Evolutionary conservation across 2,888 invertebrate genomes (phyloP).

Genomic region (Ptychoptera contaminata): DNA sequence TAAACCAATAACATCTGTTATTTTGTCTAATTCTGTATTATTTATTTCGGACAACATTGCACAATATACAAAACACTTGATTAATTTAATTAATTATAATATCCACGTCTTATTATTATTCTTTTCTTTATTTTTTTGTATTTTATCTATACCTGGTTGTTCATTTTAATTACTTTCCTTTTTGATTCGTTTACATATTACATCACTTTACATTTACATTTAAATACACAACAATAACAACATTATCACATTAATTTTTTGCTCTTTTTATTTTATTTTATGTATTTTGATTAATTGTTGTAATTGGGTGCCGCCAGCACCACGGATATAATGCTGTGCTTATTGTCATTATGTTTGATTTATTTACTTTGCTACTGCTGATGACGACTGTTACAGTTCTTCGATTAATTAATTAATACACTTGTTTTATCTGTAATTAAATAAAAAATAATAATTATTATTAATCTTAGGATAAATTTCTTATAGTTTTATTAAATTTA

Average conservation of each 20-base stretch:
- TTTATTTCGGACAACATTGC: slow-evolving; percentile 24
- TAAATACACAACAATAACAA: background rate
- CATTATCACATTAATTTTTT: too few species aligned
- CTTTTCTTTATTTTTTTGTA: background rate
- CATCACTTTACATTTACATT: background rate
- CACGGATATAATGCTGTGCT: background rate
- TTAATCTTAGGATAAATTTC: too few species aligned
- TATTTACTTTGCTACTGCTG: background rate
- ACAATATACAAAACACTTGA: background rate
- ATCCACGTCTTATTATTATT: too few species aligned
- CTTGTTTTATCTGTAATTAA: too few species aligned
- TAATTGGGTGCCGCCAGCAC: too few species aligned
- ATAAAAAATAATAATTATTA: too few species aligned
- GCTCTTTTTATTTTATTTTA: background rate
- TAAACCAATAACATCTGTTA: slow-evolving; percentile 51
- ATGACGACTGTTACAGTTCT: too few species aligned
- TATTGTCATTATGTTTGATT: background rate
- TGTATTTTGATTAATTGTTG: too few species aligned
- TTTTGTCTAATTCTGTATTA: slow-evolving; percentile 43
- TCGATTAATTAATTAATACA: too few species aligned
- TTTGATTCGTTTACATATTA: background rate
- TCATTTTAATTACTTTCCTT: background rate
- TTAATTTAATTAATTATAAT: slow-evolving; percentile 2
- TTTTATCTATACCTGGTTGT: background rate
- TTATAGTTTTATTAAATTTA: too few species aligned